A percentile compares a stretch with the other conserved stretches of the same genome.
These are phyloP conservation scores for Hucho hucho DNA, from an alignment of 2,113 vertebrate species.

Conservation along the genomic window DNA sequence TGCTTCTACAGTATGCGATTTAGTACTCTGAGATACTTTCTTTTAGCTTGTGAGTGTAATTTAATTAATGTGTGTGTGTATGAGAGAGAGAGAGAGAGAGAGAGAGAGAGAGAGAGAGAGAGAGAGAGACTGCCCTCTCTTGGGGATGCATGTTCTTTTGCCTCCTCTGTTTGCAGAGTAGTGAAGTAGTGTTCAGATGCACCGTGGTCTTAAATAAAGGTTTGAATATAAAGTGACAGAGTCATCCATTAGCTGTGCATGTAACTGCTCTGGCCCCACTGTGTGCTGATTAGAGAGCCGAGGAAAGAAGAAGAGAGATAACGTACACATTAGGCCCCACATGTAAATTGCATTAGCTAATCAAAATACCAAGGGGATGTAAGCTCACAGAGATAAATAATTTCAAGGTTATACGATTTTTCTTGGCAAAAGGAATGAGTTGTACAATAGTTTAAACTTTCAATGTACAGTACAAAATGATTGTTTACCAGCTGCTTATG, in stretches of 20 bases:
- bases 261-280: conserved; percentile 11
- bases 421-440: conserved; percentile 33
- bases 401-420: conserved; percentile 48
- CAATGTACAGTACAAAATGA: conserved; percentile 31
- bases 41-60: background rate
- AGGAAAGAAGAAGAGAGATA: conserved; percentile 21
- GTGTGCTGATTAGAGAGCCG: conserved; percentile 39
- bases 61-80: background rate
- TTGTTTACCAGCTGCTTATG: conserved; percentile 45
- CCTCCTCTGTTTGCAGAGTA: conserved; percentile 29
- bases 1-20: conserved; percentile 4
- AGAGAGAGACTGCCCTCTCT: no score
- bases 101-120: background rate
- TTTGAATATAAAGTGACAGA: conserved; percentile 45
- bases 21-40: background rate
- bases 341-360: conserved; percentile 49
- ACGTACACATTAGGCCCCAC: conserved; percentile 34
- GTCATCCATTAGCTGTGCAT: conserved; percentile 46
- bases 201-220: conserved; percentile 44
- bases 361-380: conserved; percentile 46
- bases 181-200: conserved; percentile 33
- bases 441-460: conserved; percentile 13
- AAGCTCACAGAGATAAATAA: conserved; percentile 38
- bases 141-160: no score
- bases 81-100: background rate